Evolutionary conservation across 2,888 invertebrate genomes (phyloP).

Genomic region (Drosophila percnosoma): DNA sequence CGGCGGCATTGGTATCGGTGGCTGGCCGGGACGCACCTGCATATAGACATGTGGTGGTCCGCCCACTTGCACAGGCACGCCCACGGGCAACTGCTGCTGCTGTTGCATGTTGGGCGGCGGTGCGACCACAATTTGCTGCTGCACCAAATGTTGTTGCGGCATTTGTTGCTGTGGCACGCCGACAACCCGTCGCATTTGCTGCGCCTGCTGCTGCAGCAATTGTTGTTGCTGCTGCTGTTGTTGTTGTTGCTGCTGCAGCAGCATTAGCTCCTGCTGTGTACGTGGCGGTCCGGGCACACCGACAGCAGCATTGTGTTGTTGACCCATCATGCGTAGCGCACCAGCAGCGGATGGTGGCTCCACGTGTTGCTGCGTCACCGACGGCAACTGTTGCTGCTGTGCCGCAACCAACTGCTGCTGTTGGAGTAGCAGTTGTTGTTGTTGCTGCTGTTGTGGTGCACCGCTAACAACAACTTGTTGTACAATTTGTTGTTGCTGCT

Average conservation of each 20-base stretch:
- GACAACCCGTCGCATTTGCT: slow-evolving; percentile 84
- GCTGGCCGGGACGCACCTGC: slow-evolving; percentile 82
- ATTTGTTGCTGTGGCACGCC: slow-evolving; percentile 67
- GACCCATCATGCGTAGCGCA: slow-evolving; percentile 92
- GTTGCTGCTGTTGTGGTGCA: slow-evolving; percentile 64
- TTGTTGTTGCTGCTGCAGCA: slow-evolving; percentile 85
- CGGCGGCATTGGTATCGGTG: slow-evolving; percentile 86
- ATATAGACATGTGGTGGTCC: slow-evolving; percentile 85
- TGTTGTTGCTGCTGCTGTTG: slow-evolving; percentile 85
- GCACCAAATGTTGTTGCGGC: slow-evolving; percentile 74
- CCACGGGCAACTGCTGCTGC: slow-evolving; percentile 66
- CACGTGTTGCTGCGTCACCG: slow-evolving; percentile 64
- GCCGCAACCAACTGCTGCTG: slow-evolving; percentile 55
- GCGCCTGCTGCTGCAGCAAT: slow-evolving; percentile 66
- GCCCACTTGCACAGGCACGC: slow-evolving; percentile 65
- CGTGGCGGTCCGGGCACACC: slow-evolving; percentile 83
- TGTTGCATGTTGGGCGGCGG: slow-evolving; percentile 82
- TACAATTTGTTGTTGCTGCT: slow-evolving; percentile 63
- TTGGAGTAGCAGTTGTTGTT: slow-evolving; percentile 51
- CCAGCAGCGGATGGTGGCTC: slow-evolving; percentile 88
- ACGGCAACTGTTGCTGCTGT: slow-evolving; percentile 62
- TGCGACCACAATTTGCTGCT: slow-evolving; percentile 76
- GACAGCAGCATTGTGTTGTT: slow-evolving; percentile 90
- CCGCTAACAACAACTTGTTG: slow-evolving; percentile 81
- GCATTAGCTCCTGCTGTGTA: slow-evolving; percentile 86